Conservation (phyloP, 2,888 invertebrate genomes). For the Portevinia maculata region DNA sequence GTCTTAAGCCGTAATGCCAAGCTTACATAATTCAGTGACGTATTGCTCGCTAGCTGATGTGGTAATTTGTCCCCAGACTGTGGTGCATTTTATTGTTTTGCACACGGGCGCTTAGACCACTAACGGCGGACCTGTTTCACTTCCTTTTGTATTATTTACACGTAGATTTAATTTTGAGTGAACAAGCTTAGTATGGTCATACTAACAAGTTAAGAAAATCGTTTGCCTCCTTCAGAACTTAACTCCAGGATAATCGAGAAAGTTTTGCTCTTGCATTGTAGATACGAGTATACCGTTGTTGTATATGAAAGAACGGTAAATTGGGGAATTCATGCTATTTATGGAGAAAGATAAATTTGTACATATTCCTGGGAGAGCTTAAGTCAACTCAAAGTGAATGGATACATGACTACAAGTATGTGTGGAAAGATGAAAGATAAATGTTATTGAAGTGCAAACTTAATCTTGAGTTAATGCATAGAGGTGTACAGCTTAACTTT, state of each 20-base stretch:
- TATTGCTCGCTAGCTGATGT: no score
- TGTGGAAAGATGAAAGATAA: constrained; percentile 42
- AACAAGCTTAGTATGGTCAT: constrained; percentile 48
- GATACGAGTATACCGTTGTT: not conserved
- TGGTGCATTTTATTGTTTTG: no score
- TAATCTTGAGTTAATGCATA: constrained; percentile 56
- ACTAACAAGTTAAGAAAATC: constrained; percentile 57
- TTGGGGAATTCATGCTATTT: constrained; percentile 36
- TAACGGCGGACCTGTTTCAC: no score
- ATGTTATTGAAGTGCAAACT: constrained; percentile 63
- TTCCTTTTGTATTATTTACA: constrained; percentile 68
- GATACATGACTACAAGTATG: not conserved
- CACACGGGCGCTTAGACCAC: no score
- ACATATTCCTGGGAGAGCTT: constrained; percentile 36
- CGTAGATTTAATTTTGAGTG: constrained; percentile 70
- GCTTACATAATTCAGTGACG: no score
- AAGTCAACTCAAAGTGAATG: constrained; percentile 46
- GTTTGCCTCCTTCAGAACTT: constrained; percentile 32
- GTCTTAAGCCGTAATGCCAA: no score
- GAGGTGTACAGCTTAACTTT: constrained; percentile 11
- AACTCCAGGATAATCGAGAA: constrained; percentile 56
- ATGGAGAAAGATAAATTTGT: constrained; percentile 47
- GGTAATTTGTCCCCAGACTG: no score
- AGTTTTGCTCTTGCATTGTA: constrained; percentile 31
- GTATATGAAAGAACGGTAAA: not conserved